phyloP scores from a whole-genome alignment of 2,797 vertebrate genomes.

The Crocodylus rhombifer region DNA sequence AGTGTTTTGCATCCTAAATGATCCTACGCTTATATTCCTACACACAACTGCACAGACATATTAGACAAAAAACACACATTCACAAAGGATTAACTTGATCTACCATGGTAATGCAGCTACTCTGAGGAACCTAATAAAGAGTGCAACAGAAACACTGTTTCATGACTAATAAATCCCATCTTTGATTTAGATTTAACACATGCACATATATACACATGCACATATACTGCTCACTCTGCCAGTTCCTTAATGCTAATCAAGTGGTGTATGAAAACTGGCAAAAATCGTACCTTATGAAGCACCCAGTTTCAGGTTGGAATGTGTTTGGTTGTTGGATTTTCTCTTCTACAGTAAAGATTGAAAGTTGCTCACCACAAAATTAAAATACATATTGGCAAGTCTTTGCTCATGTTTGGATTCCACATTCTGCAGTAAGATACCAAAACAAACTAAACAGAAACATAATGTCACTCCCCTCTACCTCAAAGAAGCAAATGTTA shows the following conservation, averaged over 20 bases:
- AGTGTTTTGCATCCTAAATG: neutral
- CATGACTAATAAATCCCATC: neutral
- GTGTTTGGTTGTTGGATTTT: neutral
- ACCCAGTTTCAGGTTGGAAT: neutral
- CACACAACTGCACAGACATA: neutral
- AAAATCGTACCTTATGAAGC: neutral
- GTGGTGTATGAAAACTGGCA: neutral
- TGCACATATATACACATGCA: neutral
- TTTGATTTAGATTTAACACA: neutral
- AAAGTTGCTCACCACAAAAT: neutral
- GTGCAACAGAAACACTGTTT: neutral
- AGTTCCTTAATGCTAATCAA: neutral
- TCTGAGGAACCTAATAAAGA: neutral
- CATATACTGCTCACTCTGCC: neutral
- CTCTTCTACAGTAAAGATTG: neutral
- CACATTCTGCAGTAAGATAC: slow-evolving; percentile 18
- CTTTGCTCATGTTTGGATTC: neutral
- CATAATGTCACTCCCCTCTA: slow-evolving; percentile 27
- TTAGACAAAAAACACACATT: neutral
- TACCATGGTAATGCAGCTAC: neutral
- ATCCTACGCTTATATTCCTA: neutral
- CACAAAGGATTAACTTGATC: neutral
- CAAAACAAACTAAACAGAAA: slow-evolving; percentile 62
- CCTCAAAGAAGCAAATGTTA: slow-evolving; percentile 36
- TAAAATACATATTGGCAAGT: neutral